These are phyloP conservation scores for Gobio gobio DNA, from an alignment of 2,113 vertebrate genomes.

Conservation along the genomic window DNA sequence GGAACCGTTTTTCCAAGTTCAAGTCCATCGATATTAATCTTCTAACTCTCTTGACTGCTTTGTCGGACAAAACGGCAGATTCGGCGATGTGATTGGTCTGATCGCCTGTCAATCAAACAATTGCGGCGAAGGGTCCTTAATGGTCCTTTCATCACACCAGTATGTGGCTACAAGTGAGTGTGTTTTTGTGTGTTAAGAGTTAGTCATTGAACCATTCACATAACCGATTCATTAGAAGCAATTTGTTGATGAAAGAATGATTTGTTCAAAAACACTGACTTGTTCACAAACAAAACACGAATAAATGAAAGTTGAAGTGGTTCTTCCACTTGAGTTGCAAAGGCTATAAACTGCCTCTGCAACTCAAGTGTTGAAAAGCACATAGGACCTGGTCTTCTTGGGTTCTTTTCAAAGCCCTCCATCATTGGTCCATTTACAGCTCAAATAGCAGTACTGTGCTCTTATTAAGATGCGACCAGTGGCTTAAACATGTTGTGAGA, in stretches of 20 bases:
- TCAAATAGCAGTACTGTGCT: neutral
- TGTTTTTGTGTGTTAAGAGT: neutral
- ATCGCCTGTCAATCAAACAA: too few species aligned
- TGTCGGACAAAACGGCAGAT: too few species aligned
- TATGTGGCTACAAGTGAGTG: neutral
- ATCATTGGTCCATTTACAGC: neutral
- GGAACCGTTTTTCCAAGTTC: too few species aligned
- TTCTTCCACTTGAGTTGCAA: neutral
- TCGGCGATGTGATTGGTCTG: too few species aligned
- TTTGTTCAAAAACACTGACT: neutral
- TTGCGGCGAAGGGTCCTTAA: too few species aligned
- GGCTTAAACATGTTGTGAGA: conserved; percentile 55
- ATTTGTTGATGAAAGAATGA: neutral
- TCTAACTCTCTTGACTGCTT: too few species aligned
- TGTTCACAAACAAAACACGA: neutral
- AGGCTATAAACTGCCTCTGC: neutral
- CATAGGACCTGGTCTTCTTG: conserved; percentile 31
- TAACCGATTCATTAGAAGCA: neutral
- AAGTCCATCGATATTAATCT: too few species aligned
- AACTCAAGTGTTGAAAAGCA: neutral
- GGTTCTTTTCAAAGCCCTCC: conserved; percentile 29
- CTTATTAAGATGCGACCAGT: conserved; percentile 47
- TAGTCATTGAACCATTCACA: neutral
- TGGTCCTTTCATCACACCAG: neutral
- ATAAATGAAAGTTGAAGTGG: neutral